phyloP scores from a whole-genome alignment of 1,140 invertebrate species.

The Archegozetes longisetosus region DNA sequence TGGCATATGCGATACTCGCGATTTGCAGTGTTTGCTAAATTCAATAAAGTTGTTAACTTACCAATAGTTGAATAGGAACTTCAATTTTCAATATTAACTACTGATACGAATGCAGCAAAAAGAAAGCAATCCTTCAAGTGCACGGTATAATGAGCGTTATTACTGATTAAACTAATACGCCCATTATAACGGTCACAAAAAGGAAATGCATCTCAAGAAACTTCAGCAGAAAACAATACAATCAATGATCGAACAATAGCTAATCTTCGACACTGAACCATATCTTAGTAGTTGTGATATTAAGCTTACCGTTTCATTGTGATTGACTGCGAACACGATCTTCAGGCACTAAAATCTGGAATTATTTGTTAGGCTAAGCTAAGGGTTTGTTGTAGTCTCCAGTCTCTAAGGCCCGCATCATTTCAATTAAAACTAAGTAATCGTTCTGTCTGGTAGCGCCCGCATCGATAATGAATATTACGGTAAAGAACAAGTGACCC shows the following conservation, averaged over 20 bases:
- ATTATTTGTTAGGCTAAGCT: not conserved
- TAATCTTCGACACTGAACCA: not conserved
- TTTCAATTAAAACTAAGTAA: not conserved
- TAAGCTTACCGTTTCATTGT: not conserved
- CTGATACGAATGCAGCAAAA: too few species aligned
- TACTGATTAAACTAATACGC: not conserved
- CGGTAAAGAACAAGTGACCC: not conserved
- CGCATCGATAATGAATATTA: not conserved
- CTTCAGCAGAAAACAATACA: not conserved
- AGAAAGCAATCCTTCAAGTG: not conserved
- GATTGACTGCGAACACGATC: not conserved
- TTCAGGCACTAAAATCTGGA: not conserved
- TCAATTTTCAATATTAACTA: too few species aligned
- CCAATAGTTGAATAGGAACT: too few species aligned
- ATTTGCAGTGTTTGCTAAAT: not conserved
- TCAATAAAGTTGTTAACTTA: too few species aligned
- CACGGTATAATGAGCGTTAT: slow-evolving; percentile 2
- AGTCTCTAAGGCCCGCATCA: not conserved
- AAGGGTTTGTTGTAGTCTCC: too few species aligned
- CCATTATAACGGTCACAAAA: slow-evolving; percentile 14
- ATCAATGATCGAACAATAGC: not conserved
- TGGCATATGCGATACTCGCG: not conserved
- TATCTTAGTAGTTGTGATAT: not conserved
- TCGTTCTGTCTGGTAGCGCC: not conserved
- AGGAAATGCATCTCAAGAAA: not conserved